phyloP scores from a whole-genome alignment of 2,113 vertebrate species.

The Caranx melampygus region DNA sequence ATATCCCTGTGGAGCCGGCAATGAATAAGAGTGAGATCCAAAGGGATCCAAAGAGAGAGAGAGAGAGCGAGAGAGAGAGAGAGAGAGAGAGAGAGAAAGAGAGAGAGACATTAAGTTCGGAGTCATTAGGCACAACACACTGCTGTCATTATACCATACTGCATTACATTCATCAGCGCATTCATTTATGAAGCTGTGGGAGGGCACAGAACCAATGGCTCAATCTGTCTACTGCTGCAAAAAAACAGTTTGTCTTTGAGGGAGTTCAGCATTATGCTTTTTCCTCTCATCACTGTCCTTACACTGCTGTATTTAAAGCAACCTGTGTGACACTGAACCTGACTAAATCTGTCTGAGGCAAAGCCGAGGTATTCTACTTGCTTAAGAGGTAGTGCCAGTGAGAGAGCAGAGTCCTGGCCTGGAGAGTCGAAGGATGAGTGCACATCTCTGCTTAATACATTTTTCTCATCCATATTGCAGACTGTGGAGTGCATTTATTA shows the following conservation, averaged over 20 bases:
- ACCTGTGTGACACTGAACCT: conserved; percentile 69
- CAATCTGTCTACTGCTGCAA: conserved; percentile 16
- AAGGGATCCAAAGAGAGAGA: conserved; percentile 51
- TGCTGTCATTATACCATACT: conserved; percentile 55
- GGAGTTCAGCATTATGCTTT: conserved; percentile 44
- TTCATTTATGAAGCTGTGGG: conserved; percentile 57
- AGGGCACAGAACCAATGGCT: conserved; percentile 35
- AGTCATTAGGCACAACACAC: conserved; percentile 66
- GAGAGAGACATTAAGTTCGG: conserved; percentile 56
- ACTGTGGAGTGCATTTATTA: conserved; percentile 48
- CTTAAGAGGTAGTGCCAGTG: conserved; percentile 32
- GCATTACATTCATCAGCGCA: conserved; percentile 61
- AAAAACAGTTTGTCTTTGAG: conserved; percentile 46
- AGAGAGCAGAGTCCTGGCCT: conserved; percentile 16
- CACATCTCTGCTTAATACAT: conserved; percentile 56
- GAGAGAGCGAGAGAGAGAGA: conserved; percentile 32
- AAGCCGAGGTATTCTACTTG: neutral
- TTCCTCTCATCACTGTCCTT: conserved; percentile 23
- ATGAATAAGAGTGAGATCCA: conserved; percentile 24
- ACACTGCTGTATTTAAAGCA: conserved; percentile 64
- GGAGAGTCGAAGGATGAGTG: conserved; percentile 32
- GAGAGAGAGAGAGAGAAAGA: conserved; percentile 39
- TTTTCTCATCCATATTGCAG: conserved; percentile 63
- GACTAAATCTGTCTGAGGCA: conserved; percentile 5
- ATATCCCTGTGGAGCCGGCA: conserved; percentile 28